phyloP scores from a whole-genome alignment of 92 coral and sea anemone genomes.

The Isaurus tuberculatus region DNA sequence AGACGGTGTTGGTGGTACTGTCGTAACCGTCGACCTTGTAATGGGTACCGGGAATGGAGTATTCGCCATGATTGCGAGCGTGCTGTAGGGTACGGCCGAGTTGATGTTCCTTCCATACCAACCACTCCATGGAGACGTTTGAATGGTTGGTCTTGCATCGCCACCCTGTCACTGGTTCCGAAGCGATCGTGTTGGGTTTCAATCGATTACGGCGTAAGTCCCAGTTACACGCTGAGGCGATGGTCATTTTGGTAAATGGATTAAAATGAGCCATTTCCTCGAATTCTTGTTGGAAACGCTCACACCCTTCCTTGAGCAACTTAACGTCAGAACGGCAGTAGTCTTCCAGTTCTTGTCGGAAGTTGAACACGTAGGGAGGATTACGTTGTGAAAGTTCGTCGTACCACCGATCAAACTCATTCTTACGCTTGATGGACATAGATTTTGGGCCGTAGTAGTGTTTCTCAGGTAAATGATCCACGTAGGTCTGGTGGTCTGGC shows the following conservation, averaged over 20 bases:
- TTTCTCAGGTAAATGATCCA: not conserved
- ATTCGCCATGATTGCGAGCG: not conserved
- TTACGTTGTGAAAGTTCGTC: not conserved
- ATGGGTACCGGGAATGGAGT: not conserved
- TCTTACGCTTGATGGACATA: not conserved
- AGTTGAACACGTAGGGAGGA: not conserved
- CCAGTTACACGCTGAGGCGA: not conserved
- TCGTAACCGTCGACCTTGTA: not conserved
- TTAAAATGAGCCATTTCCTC: not conserved
- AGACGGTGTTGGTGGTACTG: not conserved
- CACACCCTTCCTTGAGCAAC: not conserved
- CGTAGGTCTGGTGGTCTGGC: not conserved
- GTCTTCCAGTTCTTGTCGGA: not conserved
- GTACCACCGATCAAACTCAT: not conserved
- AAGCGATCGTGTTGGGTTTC: not conserved
- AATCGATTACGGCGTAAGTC: not conserved
- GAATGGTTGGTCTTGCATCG: not conserved
- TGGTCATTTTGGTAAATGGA: too few species aligned
- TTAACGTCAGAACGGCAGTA: not conserved
- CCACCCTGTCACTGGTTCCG: slow-evolving; percentile 1
- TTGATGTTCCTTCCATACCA: not conserved
- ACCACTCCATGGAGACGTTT: not conserved
- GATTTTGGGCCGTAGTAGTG: not conserved
- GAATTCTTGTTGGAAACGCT: not conserved
- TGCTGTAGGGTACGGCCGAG: not conserved